These are phyloP conservation scores for Octonoba sinensis DNA, from an alignment of 2,888 invertebrate species.

Conservation along the genomic window DNA sequence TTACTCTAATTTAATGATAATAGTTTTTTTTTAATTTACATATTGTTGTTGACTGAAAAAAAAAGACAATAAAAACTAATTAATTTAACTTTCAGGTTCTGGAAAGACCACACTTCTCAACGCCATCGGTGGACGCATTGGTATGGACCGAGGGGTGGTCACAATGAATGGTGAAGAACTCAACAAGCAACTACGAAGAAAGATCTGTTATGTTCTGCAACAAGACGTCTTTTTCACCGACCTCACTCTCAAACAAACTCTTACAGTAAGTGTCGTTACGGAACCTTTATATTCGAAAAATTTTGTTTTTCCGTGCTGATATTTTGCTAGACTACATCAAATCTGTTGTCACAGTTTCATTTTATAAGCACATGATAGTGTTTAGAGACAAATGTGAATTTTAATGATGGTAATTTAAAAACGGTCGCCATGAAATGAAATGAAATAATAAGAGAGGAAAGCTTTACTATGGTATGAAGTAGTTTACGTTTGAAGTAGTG, in stretches of 20 bases:
- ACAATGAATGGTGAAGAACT: constrained; percentile 78
- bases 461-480: too few species aligned
- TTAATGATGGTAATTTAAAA: too few species aligned
- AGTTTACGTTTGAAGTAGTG: too few species aligned
- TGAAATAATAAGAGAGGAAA: too few species aligned
- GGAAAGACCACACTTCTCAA: constrained; percentile 87
- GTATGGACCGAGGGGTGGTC: constrained; percentile 77
- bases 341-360: too few species aligned
- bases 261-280: constrained; percentile 74
- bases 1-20: too few species aligned
- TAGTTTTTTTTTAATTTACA: background rate
- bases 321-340: too few species aligned
- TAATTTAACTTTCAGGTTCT: constrained; percentile 73
- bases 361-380: too few species aligned
- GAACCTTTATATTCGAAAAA: too few species aligned
- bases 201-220: constrained; percentile 85
- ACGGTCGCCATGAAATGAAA: too few species aligned
- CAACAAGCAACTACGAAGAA: constrained; percentile 80
- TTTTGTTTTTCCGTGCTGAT: too few species aligned
- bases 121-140: constrained; percentile 80
- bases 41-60: background rate
- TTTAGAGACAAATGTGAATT: too few species aligned
- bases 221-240: constrained; percentile 86
- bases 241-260: constrained; percentile 82
- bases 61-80: background rate